Base-by-base conservation (phyloP, 2,113 vertebrate genomes). In the Sinocyclocheilus anophthalmus region DNA sequence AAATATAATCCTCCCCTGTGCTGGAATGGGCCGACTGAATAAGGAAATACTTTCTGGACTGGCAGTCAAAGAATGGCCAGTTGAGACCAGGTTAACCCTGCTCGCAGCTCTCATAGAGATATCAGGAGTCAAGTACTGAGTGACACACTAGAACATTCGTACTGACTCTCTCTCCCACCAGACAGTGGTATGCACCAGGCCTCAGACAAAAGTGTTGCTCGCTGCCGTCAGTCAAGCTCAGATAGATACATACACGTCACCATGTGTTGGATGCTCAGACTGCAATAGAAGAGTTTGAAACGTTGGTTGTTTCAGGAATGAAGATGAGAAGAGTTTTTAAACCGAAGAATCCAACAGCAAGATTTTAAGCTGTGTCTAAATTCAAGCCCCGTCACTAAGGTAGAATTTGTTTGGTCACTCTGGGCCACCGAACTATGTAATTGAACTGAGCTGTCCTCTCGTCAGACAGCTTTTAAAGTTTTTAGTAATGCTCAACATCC, bases 101-200 rank as follows among this genome's bases (percentile, higher is more conserved):
- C 86, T 18, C 9, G 77, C 53, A 81, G 39, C 84, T 79, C 72
- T 50, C 48, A 82, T 77, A 55, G 77, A 84, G 81, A 84, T 76
- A 88, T 85, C 81, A 65, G 73, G 14, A 86, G 57, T n/a, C 48
- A 53, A 57, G 65, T 26, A 14, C 45, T 90, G 87, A 89, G 53
- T 87, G 90, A 85, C 90, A 89, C 26, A 22, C 55, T 26, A 73
- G 90, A 61, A 90, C 85, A 89, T 88, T 87, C 33, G 20, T 78
- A 79, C 14, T 84, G 90, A 89, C 85, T 76, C 75, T 45, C 42
- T 86, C 11, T 87, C 84, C 79, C 85, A 85, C 24, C 16, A 69
- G 86, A 86, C 78, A 76, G 13, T 48, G 45, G 22, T 45, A 42
- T 30, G 26, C 48, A 61, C 78, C 72, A 59, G 18, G 61, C 76